Evolutionary conservation across 1,140 invertebrate species (phyloP).

Genomic region (Delia radicum): DNA sequence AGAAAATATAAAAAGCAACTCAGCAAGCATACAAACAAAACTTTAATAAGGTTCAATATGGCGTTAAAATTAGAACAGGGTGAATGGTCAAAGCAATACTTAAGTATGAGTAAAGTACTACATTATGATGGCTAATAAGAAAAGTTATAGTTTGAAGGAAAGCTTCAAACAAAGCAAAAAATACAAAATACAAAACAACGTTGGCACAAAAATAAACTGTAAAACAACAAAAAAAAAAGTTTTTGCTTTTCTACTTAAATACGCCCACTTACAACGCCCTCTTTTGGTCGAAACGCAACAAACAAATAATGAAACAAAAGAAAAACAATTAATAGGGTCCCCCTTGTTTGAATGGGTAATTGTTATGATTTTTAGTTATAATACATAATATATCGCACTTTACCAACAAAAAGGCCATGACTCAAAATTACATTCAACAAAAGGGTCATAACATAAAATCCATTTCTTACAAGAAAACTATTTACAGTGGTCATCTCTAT

Average conservation of each 20-base stretch:
- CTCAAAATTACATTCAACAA: too few species aligned
- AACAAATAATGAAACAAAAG: background rate
- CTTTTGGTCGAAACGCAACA: background rate
- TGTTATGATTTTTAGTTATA: too few species aligned
- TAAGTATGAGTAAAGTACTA: constrained; percentile 9
- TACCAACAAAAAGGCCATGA: too few species aligned
- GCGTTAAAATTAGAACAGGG: constrained; percentile 25
- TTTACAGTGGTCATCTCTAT: too few species aligned
- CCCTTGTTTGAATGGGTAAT: background rate
- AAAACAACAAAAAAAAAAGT: background rate
- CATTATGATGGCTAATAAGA: constrained; percentile 15
- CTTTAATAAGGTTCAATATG: constrained; percentile 25
- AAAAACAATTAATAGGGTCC: background rate
- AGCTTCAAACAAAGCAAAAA: background rate
- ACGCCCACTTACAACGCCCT: constrained; percentile 24
- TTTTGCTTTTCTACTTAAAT: constrained; percentile 9
- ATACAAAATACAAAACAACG: background rate
- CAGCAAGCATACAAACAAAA: background rate
- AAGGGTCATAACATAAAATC: too few species aligned
- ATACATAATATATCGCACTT: too few species aligned
- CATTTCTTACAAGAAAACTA: too few species aligned
- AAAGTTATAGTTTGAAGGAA: constrained; percentile 16
- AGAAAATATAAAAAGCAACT: constrained; percentile 4
- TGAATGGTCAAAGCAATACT: constrained; percentile 23
- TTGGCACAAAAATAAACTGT: background rate